Conservation (phyloP, 2,888 invertebrate species). For the Pristionchus japonicus region DNA sequence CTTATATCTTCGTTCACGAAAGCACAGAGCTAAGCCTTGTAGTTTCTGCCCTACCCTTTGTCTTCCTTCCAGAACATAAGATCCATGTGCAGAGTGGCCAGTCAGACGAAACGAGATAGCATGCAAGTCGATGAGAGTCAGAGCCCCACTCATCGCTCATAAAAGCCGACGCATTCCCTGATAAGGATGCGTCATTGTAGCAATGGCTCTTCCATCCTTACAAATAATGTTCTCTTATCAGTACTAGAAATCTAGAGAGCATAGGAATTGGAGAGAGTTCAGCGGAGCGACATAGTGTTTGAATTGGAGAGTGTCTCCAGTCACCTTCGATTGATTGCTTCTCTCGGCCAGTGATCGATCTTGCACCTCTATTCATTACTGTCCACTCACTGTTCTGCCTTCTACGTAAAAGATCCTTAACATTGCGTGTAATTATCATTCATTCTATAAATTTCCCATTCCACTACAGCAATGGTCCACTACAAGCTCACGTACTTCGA, state of each 20-base stretch:
- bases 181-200: background rate
- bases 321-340: conserved; percentile 5
- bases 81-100: no score
- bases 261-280: background rate
- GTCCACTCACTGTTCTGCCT: no score
- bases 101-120: background rate
- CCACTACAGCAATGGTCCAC: conserved; percentile 1
- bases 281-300: background rate
- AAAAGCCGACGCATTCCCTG: background rate
- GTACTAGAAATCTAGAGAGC: background rate
- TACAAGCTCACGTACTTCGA: conserved; percentile 44
- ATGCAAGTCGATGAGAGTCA: background rate
- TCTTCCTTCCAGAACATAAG: background rate
- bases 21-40: background rate
- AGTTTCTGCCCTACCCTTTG: background rate
- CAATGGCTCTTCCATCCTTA: background rate
- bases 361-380: background rate
- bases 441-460: background rate
- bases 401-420: no score
- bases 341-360: conserved; percentile 2
- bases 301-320: background rate
- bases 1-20: no score
- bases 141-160: background rate
- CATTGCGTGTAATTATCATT: no score
- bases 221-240: background rate